Base-by-base conservation (phyloP, 2,797 vertebrate genomes). In the Crocodylus rhombifer region DNA sequence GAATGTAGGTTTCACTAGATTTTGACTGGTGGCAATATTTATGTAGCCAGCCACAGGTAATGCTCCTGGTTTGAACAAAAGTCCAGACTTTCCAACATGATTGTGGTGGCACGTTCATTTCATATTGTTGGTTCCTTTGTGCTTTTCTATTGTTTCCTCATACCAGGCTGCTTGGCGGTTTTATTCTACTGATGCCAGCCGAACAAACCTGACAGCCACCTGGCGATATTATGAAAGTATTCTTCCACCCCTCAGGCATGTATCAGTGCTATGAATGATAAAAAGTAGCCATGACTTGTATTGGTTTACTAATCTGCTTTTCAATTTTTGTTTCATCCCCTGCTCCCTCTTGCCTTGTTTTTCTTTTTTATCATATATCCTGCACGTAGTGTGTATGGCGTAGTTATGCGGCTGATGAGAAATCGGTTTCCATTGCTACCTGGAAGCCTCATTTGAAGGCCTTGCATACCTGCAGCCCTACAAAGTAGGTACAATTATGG, bases 391-490 rank as follows among this genome's bases (percentile, higher is more conserved):
- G 99, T 97, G 99, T 99, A 97, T 99, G 99, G 99, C 99, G 99
- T 98, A 99, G 99, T 98, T 99, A 99, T 97, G 98, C 99, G 95
- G 99, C 99, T 98, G 99, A 99, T 98, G 99, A 99, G 99, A 99
- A 99, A 98, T 99, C 99, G 95, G 99, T 99, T 98, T 99, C 99
- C 98, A 98, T 99, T 98, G 99, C 99, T 98, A 99, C 99, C 98
- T 99, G 99, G 99, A 99, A 99, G 98, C 99, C 99, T 97, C 99
- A 99, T 98, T 98, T 99, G 99, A 99, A 99, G 98, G 99, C 99
- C 97, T 98, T 99, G 98, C 99, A 99, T 98, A 99, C 99, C 99
- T 99, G 99, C 99, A 99, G 99, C 98, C 99, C 99, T 94, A 98
- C 98, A 98, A 99, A 99, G 99, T 99, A 99, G 99, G 99, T 99